Evolutionary conservation across 2,113 vertebrate genomes (phyloP), one percentile per base, ranked within the genome.

Genomic region (Tyto alba): DNA sequence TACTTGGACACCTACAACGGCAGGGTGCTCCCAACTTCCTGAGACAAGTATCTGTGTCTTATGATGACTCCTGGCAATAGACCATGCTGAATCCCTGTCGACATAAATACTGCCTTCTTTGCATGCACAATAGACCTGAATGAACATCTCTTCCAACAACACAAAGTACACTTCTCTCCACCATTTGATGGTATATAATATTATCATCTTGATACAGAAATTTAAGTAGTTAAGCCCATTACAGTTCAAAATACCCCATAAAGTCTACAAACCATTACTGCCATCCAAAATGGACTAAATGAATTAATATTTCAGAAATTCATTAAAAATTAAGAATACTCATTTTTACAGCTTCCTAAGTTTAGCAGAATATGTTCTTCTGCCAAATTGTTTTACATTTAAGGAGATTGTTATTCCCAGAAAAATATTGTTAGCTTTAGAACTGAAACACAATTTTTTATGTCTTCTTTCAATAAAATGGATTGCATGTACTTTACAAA

Each of bases 231-330:
- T 96, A 96, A 95, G 74, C 56, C 60, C 68, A 38, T 94, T 63
- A 34, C 21, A 89, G 74, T 82, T 93, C 89, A 92, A 97, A 96
- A 97, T 62, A 85, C 48, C 34, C 72, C 78, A 95, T 62, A 92
- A 95, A 94, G 53, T 89, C 95, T 93, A 97, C 92, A 97, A 97
- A 94, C 89, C 95, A 95, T 93, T 96, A 96, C 85, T 81, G 91
- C 89, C 88, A 93, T 94, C 80, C 97, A 94, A 97, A 97, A 97
- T 95, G 73, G 88, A 97, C 94, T 94, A 89, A 92, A 97, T 84
- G 5, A 96, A 97, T 97, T 95, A 97, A 96, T 97, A 97, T 97
- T 97, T 97, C 93, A 97, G 91, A 96, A 96, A 96, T 79, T 82
- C 94, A 97, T 97, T 97, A 97, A 97, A 97, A 96, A 97, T 97